phyloP scores from a whole-genome alignment of 2,797 vertebrate genomes.

The Bufotes viridis region DNA sequence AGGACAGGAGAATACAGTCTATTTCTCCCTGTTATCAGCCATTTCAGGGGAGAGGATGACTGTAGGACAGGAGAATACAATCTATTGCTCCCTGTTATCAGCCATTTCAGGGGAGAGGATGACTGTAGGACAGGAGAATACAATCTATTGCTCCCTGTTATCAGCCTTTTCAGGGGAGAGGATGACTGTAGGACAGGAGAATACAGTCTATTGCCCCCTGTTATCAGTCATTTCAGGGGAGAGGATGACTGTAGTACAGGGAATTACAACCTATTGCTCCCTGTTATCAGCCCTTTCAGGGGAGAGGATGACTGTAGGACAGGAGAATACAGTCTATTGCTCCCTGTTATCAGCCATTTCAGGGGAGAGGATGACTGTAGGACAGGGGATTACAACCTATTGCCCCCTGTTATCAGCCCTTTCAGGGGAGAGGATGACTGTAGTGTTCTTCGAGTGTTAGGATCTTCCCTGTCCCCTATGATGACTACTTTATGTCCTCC shows the following conservation, averaged over 20 bases:
- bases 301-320: neutral
- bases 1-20: too few species aligned
- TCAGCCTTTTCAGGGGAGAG: too few species aligned
- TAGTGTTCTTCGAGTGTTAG: too few species aligned
- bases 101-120: too few species aligned
- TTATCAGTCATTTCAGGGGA: neutral
- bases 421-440: too few species aligned
- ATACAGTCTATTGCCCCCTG: neutral
- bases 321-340: neutral
- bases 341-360: neutral
- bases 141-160: too few species aligned
- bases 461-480: neutral
- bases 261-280: neutral
- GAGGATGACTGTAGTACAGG: neutral
- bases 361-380: neutral
- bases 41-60: too few species aligned
- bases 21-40: too few species aligned
- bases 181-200: too few species aligned
- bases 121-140: too few species aligned
- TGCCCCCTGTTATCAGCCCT: neutral
- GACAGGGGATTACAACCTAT: neutral
- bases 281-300: neutral
- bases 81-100: too few species aligned
- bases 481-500: neutral
- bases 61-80: too few species aligned